Evolutionary conservation across 2,113 vertebrate species (phyloP).

Genomic region (Nothoprocta pentlandii): DNA sequence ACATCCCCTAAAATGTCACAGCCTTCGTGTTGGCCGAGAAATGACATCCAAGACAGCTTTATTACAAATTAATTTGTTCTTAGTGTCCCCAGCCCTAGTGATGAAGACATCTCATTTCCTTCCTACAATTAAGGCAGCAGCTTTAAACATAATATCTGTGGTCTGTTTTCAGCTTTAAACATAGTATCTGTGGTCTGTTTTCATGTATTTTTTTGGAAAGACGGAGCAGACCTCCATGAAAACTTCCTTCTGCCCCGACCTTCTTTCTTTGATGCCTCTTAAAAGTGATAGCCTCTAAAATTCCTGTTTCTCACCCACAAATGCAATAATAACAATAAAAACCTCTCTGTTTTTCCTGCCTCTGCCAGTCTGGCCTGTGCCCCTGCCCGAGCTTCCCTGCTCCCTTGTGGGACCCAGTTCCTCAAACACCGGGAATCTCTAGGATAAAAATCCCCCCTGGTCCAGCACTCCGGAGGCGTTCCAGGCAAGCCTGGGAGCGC

Average conservation of each 20-base stretch:
- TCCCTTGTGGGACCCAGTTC: not conserved
- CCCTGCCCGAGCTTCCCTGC: not conserved
- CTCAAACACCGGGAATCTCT: fast-evolving
- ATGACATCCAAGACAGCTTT: too few species aligned
- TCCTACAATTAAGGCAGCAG: not conserved
- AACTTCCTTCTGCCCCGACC: not conserved
- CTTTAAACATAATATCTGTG: not conserved
- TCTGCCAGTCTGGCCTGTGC: fast-evolving
- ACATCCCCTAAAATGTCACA: not conserved
- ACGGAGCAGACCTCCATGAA: fast-evolving
- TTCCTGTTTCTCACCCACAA: not conserved
- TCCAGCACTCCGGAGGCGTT: not conserved
- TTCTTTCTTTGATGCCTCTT: not conserved
- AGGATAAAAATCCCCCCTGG: fast-evolving
- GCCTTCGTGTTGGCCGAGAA: not conserved
- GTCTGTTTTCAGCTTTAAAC: not conserved
- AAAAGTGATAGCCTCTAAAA: not conserved
- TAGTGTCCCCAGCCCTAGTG: too few species aligned
- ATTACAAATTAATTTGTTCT: too few species aligned
- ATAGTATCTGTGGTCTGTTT: not conserved
- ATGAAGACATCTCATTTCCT: not conserved
- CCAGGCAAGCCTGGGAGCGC: not conserved
- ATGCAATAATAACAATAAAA: not conserved
- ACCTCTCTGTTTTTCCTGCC: not conserved
- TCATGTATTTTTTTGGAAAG: not conserved